These are phyloP conservation scores for Xenentodon cancila DNA, from an alignment of 2,797 vertebrate genomes.

Conservation along the genomic window DNA sequence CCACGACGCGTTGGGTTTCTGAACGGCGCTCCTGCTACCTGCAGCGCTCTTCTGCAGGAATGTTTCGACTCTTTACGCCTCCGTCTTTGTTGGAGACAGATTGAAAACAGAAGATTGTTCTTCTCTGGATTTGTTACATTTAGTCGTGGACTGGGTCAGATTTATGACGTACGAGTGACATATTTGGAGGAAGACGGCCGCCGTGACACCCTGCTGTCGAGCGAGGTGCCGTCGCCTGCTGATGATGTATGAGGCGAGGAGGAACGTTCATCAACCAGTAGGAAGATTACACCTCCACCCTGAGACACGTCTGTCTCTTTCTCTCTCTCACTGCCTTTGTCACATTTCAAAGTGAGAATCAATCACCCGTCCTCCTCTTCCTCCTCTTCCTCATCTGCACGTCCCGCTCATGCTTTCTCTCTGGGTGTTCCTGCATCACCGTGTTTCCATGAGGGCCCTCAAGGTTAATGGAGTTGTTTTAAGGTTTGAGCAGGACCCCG, in stretches of 20 bases:
- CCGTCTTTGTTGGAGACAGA: neutral
- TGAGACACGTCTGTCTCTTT: constrained; percentile 35
- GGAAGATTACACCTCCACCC: constrained; percentile 63
- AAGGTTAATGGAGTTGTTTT: constrained; percentile 2
- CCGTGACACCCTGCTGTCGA: constrained; percentile 37
- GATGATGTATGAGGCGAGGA: constrained; percentile 61
- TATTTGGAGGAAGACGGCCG: constrained; percentile 25
- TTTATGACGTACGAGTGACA: constrained; percentile 17
- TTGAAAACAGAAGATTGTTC: neutral
- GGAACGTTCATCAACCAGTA: constrained; percentile 52
- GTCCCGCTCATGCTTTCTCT: neutral
- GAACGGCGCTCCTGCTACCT: neutral
- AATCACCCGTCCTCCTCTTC: constrained; percentile 23
- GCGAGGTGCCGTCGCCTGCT: constrained; percentile 47
- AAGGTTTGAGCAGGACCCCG: neutral
- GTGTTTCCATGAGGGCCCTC: neutral
- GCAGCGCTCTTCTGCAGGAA: too few relatives aligned
- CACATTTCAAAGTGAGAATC: constrained; percentile 43
- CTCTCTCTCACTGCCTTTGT: constrained; percentile 19
- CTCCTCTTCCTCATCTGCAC: too few relatives aligned
- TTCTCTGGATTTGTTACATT: constrained; percentile 1
- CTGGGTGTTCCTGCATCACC: constrained; percentile 38
- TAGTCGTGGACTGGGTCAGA: neutral
- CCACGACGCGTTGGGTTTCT: too few relatives aligned
- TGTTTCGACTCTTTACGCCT: too few relatives aligned